Conservation (phyloP, 2,113 vertebrate genomes). For the Dipodomys ordii region DNA sequence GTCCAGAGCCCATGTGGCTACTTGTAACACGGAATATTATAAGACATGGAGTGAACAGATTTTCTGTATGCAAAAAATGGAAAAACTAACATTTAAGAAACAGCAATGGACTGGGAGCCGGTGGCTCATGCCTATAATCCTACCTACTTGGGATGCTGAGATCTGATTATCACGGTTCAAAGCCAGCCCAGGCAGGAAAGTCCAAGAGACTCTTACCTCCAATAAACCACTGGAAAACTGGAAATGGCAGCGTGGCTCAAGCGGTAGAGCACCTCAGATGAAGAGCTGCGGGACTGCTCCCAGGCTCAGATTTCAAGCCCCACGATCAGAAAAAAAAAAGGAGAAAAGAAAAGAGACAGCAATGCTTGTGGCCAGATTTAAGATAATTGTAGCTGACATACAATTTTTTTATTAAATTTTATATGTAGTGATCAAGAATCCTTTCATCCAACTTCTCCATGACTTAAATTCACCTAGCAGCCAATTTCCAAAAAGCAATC, state of each 20-base stretch:
- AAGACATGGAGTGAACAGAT: not conserved
- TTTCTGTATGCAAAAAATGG: not conserved
- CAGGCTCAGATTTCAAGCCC: too few relatives aligned
- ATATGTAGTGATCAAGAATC: not conserved
- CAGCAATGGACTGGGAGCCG: not conserved
- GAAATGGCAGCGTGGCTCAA: too few relatives aligned
- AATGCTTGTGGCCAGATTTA: not conserved
- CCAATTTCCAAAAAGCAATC: conserved; percentile 50
- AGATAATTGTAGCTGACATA: not conserved
- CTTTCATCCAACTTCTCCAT: not conserved
- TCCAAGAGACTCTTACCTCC: too few relatives aligned
- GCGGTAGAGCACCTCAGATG: too few relatives aligned
- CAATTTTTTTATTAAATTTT: not conserved
- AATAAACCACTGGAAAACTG: too few relatives aligned
- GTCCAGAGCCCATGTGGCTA: not conserved
- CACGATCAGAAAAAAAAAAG: too few relatives aligned
- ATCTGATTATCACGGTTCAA: too few relatives aligned
- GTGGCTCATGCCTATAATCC: too few relatives aligned
- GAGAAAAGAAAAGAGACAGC: not conserved
- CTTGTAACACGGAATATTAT: not conserved
- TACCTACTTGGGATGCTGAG: too few relatives aligned
- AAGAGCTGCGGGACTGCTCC: too few relatives aligned
- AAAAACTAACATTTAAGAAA: not conserved
- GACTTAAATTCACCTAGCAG: conserved; percentile 24
- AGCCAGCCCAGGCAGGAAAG: too few relatives aligned